Conservation (phyloP, 2,888 invertebrate genomes). For the Eurois occulta region DNA sequence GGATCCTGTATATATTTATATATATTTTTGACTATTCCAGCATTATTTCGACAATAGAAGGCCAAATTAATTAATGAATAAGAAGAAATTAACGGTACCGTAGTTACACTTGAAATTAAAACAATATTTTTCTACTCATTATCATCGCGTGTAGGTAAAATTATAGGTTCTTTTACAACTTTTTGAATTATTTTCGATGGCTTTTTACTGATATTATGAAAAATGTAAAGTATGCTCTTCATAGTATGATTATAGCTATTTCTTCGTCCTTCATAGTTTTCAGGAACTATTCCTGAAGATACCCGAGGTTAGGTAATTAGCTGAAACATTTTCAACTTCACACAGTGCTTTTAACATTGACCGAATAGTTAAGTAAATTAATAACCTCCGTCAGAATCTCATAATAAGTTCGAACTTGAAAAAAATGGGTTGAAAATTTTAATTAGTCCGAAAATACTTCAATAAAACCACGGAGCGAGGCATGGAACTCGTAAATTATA, state of each 20-base stretch:
- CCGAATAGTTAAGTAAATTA: constrained; percentile 80
- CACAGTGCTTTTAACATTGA: constrained; percentile 67
- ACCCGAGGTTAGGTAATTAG: constrained; percentile 56
- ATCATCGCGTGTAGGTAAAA: constrained; percentile 22
- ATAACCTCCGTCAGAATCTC: constrained; percentile 73
- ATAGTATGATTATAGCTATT: not conserved
- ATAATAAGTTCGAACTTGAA: constrained; percentile 63
- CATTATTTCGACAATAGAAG: too few species aligned
- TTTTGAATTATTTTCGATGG: not conserved
- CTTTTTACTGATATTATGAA: not conserved
- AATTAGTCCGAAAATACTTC: constrained; percentile 86
- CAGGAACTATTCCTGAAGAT: constrained; percentile 50
- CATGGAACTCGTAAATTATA: constrained; percentile 83
- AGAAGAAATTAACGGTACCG: not conserved
- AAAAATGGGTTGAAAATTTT: constrained; percentile 78
- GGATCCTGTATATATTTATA: too few species aligned
- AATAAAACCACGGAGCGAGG: constrained; percentile 81
- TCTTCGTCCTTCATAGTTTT: constrained; percentile 32
- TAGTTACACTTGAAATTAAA: constrained; percentile 25
- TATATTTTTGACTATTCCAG: too few species aligned
- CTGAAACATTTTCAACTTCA: constrained; percentile 60
- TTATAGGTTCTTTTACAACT: not conserved
- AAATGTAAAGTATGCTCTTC: constrained; percentile 17
- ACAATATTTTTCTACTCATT: constrained; percentile 8
- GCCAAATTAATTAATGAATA: not conserved